Conservation (phyloP, 2,888 invertebrate genomes). For the Thera britannica region DNA sequence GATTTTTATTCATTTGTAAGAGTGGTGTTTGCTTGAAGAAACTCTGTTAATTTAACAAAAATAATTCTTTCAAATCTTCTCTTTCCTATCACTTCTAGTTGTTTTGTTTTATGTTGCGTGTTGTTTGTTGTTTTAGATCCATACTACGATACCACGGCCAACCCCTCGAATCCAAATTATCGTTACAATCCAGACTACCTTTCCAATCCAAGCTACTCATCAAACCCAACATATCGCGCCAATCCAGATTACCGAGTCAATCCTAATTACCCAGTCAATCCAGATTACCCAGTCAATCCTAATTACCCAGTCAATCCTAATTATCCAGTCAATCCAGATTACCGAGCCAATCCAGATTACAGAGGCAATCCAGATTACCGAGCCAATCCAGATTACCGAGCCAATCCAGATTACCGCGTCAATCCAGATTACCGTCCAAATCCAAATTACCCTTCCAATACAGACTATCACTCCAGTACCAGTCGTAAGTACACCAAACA, state of each 20-base stretch:
- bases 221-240: conserved; percentile 5
- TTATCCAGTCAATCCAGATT: conserved; percentile 15
- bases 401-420: conserved; percentile 14
- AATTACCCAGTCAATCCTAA: conserved; percentile 11
- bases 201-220: conserved; percentile 12
- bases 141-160: conserved; percentile 31
- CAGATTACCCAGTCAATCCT: conserved; percentile 18
- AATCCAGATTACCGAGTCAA: conserved; percentile 19
- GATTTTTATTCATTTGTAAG: conserved; percentile 4
- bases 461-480: conserved; percentile 15
- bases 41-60: not conserved
- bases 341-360: conserved; percentile 14
- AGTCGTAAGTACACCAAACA: conserved; percentile 25
- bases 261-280: conserved; percentile 14
- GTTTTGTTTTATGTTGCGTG: conserved; percentile 18
- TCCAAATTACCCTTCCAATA: conserved; percentile 16
- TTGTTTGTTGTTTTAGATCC: conserved; percentile 33
- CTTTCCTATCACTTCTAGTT: conserved; percentile 2
- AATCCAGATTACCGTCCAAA: conserved; percentile 21
- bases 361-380: conserved; percentile 21
- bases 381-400: conserved; percentile 17
- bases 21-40: conserved; percentile 17
- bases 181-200: conserved; percentile 21
- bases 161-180: conserved; percentile 24
- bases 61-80: not conserved